Evolutionary conservation across 2,888 invertebrate species (phyloP), one percentile per base, ranked within the genome.

Genomic region (Sialis lutaria): DNA sequence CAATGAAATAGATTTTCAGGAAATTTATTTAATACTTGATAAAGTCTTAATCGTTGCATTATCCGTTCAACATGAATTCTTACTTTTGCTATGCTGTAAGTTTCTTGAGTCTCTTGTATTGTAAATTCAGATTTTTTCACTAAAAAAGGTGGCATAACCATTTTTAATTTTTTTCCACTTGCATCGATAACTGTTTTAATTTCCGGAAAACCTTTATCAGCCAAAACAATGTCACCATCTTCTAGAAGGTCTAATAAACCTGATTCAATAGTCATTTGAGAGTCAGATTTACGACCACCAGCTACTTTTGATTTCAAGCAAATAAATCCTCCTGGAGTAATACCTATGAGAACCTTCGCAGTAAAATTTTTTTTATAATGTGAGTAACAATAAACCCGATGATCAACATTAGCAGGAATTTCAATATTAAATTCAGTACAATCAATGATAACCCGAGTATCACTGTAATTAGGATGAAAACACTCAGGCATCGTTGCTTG

Each of bases 331-430:
- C 39, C 40, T n/a, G 52, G 53, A 44, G 50, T 51, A 6, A 51
- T 51, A n/a, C 53, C 53, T 39, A 53, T 51, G 2, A 51, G 33
- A 45, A 53, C 48, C 50, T 52, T 53, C 1, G 46, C 51, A 0
- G 52, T 51, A 22, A 51, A 50, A 30, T 31, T 44, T 48, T 50
- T 50, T 48, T 53, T 51, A 22, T 50, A 53, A 9, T 49, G 40
- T 1, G 47, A 49, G 34, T 47, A 47, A 6, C 13, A 9, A 42
- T 10, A 44, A 40, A 47, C 31, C 6, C 49, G 49, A 40, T 47
- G 35, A 33, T 47, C 49, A 5, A 47, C 44, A 7, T 7, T 33
- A 5, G 35, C 30, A 9, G 49, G 47, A 13, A 47, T 22, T 33
- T 47, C 44, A 37, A 49, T 47, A 33, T 40, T 37, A 40, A 49